Evolutionary conservation across 2,888 invertebrate species (phyloP).

Genomic region (Drosophila mulleri): DNA sequence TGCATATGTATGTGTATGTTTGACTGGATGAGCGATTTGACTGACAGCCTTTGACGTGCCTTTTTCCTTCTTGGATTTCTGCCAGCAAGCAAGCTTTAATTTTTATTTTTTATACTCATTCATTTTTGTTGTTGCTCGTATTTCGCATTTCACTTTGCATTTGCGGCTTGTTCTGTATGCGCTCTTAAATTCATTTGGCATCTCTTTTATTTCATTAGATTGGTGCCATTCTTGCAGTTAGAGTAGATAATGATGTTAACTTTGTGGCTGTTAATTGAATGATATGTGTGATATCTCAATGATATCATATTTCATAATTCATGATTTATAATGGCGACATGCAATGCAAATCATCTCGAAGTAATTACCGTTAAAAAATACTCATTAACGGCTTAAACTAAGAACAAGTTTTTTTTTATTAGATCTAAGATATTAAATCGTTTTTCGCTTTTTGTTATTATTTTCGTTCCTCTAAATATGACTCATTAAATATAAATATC

Average conservation of each 20-base stretch:
- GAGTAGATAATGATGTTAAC: slow-evolving; percentile 36
- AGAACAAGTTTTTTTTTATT: background rate
- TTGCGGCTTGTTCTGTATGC: slow-evolving; percentile 8
- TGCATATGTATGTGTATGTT: background rate
- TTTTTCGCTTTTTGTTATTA: background rate
- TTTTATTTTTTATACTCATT: too few species aligned
- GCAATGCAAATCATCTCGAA: slow-evolving; percentile 10
- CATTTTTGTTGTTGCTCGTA: slow-evolving; percentile 16
- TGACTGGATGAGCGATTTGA: slow-evolving; percentile 26
- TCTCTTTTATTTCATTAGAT: slow-evolving; percentile 19
- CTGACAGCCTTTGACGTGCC: slow-evolving; percentile 34
- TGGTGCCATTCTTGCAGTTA: slow-evolving; percentile 1
- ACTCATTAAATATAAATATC: background rate
- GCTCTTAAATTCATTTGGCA: slow-evolving; percentile 29
- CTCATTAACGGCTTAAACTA: background rate
- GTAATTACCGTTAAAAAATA: slow-evolving; percentile 15
- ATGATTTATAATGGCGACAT: slow-evolving; percentile 5
- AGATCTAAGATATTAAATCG: background rate
- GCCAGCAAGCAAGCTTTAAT: slow-evolving; percentile 29
- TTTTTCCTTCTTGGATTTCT: slow-evolving; percentile 34
- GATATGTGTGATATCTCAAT: slow-evolving; percentile 14
- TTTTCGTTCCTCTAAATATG: background rate
- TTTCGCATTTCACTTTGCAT: background rate
- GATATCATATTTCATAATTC: slow-evolving; percentile 13
- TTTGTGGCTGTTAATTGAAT: slow-evolving; percentile 33